Evolutionary conservation across 2,888 invertebrate species (phyloP).

Genomic region (Leistus spinibarbis): DNA sequence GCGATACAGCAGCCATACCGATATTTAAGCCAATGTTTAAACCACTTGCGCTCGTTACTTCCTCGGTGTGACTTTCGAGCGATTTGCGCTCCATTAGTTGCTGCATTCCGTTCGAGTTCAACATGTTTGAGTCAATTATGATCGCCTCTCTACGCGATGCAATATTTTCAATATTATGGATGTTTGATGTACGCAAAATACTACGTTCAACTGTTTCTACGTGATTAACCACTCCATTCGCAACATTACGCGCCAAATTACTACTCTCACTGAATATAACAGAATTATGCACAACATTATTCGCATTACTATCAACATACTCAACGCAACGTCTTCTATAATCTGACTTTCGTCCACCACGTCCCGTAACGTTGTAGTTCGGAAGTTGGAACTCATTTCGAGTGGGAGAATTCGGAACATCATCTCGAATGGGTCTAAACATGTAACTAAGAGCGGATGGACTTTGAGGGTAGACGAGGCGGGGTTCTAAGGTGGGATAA

Average conservation of each 20-base stretch:
- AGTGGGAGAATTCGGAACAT: slow-evolving; percentile 51
- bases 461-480: slow-evolving; percentile 18
- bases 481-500: slow-evolving; percentile 13
- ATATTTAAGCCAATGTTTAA: slow-evolving; percentile 46
- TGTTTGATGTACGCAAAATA: slow-evolving; percentile 30
- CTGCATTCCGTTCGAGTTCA: slow-evolving; percentile 39
- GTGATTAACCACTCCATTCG: slow-evolving; percentile 22
- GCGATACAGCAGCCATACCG: slow-evolving; percentile 49
- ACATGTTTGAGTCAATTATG: slow-evolving; percentile 40
- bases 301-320: slow-evolving; percentile 59
- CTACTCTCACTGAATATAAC: slow-evolving; percentile 44
- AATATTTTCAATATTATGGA: slow-evolving; percentile 33
- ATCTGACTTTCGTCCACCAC: slow-evolving; percentile 53
- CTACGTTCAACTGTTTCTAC: slow-evolving; percentile 27
- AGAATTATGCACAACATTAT: slow-evolving; percentile 49
- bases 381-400: slow-evolving; percentile 48
- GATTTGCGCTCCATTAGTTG: slow-evolving; percentile 21
- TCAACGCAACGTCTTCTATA: slow-evolving; percentile 55
- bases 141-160: slow-evolving; percentile 39
- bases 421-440: slow-evolving; percentile 55
- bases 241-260: slow-evolving; percentile 35
- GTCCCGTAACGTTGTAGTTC: slow-evolving; percentile 53
- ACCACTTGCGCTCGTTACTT: slow-evolving; percentile 26
- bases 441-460: slow-evolving; percentile 39
- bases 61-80: slow-evolving; percentile 20